These are phyloP conservation scores for Mormyrus iriodes DNA, from an alignment of 2,113 vertebrate species.

Conservation along the genomic window DNA sequence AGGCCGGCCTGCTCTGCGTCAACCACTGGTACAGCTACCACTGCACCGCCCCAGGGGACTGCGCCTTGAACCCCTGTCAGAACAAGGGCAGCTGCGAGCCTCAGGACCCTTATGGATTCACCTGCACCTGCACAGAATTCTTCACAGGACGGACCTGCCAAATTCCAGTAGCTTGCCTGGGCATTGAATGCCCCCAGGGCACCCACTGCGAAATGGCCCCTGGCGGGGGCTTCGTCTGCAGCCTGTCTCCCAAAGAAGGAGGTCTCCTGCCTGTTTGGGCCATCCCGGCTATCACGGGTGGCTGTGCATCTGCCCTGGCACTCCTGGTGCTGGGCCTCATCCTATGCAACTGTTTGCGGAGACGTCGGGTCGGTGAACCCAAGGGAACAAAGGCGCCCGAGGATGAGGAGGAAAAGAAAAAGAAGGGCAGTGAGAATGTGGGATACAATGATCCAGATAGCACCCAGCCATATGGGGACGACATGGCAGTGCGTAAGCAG, in stretches of 20 bases:
- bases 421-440: slow-evolving; percentile 93
- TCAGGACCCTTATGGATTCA: slow-evolving; percentile 57
- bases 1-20: slow-evolving; percentile 82
- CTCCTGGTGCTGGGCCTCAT: slow-evolving; percentile 85
- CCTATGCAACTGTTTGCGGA: slow-evolving; percentile 84
- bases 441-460: slow-evolving; percentile 90
- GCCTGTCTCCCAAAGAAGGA: slow-evolving; percentile 51
- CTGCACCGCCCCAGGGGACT: slow-evolving; percentile 81
- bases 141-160: slow-evolving; percentile 77
- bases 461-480: slow-evolving; percentile 83
- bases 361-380: slow-evolving; percentile 64
- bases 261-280: slow-evolving; percentile 86
- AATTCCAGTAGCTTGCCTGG: slow-evolving; percentile 77
- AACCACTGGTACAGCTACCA: slow-evolving; percentile 88
- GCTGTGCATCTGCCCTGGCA: slow-evolving; percentile 80
- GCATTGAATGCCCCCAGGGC: slow-evolving; percentile 70
- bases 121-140: slow-evolving; percentile 77
- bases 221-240: slow-evolving; percentile 67
- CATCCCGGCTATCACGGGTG: slow-evolving; percentile 86
- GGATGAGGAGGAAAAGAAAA: slow-evolving; percentile 86
- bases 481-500: slow-evolving; percentile 90
- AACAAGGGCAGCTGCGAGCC: slow-evolving; percentile 88
- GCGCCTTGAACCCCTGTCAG: slow-evolving; percentile 78
- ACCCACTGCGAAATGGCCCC: slow-evolving; percentile 63
- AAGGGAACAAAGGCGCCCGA: slow-evolving; percentile 76